A percentile compares a stretch with the other conserved stretches of the same genome.
Conservation (phyloP, 2,113 vertebrate genomes). For the Falco punctatus region DNA sequence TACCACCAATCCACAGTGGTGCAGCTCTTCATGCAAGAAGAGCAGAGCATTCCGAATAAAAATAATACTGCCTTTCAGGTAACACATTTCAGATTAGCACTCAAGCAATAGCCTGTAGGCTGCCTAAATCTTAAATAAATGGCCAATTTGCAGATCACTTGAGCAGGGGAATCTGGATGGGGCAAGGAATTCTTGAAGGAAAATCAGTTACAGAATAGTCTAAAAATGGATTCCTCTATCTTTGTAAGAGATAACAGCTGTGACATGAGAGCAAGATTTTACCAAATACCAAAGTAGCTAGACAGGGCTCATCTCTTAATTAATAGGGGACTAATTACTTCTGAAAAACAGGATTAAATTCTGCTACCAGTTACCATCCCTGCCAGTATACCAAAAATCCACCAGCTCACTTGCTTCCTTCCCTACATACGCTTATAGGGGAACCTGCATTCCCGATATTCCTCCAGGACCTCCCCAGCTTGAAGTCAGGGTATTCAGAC, state of each 20-base stretch:
- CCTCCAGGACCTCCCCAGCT: background rate
- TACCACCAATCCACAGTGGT: background rate
- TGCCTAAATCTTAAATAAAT: background rate
- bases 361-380: background rate
- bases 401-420: background rate
- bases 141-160: background rate
- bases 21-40: background rate
- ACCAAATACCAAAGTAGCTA: background rate
- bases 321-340: background rate
- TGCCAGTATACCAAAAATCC: background rate
- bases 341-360: background rate
- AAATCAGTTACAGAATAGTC: background rate
- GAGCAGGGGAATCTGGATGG: background rate
- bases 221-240: background rate
- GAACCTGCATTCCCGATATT: background rate
- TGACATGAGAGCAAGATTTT: background rate
- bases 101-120: background rate
- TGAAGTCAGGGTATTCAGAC: background rate
- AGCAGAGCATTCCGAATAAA: background rate
- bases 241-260: background rate
- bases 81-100: background rate
- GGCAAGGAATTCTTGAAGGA: background rate
- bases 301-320: background rate
- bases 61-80: background rate
- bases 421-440: background rate